A percentile compares a stretch with the other conserved stretches of the same genome.
phyloP scores from a whole-genome alignment of 23 tunicate species.

The Phallusia fumigata region DNA sequence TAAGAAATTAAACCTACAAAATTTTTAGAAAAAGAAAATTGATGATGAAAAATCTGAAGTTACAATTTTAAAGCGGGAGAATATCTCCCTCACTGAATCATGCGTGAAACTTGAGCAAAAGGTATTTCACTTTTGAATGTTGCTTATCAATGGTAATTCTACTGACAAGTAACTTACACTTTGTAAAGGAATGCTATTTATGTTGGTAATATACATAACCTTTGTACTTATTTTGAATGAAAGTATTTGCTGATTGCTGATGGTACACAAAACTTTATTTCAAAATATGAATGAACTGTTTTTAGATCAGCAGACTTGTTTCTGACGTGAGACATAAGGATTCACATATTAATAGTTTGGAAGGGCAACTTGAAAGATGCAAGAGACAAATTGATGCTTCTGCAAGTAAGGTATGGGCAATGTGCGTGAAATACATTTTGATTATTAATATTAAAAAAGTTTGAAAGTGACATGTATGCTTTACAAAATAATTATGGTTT shows the following conservation, averaged over 20 bases:
- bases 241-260: too few species aligned
- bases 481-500: too few species aligned
- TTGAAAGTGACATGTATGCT: too few species aligned
- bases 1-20: too few species aligned
- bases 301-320: constrained; percentile 31
- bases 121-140: constrained; percentile 1
- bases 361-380: constrained; percentile 46
- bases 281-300: not conserved
- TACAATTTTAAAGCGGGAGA: constrained; percentile 34
- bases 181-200: too few species aligned
- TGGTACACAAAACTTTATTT: too few species aligned
- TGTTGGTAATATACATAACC: too few species aligned
- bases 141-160: too few species aligned
- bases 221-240: too few species aligned
- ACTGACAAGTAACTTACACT: too few species aligned
- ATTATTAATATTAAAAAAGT: too few species aligned
- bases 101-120: constrained; percentile 48
- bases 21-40: constrained; percentile 36
- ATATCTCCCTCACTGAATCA: constrained; percentile 23
- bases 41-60: constrained; percentile 45
- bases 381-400: constrained; percentile 31
- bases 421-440: too few species aligned
- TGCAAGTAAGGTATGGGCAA: constrained; percentile 38
- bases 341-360: constrained; percentile 14
- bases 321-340: constrained; percentile 42